phyloP scores from a whole-genome alignment of 2,888 invertebrate genomes.

The Orthonevra nobilis region DNA sequence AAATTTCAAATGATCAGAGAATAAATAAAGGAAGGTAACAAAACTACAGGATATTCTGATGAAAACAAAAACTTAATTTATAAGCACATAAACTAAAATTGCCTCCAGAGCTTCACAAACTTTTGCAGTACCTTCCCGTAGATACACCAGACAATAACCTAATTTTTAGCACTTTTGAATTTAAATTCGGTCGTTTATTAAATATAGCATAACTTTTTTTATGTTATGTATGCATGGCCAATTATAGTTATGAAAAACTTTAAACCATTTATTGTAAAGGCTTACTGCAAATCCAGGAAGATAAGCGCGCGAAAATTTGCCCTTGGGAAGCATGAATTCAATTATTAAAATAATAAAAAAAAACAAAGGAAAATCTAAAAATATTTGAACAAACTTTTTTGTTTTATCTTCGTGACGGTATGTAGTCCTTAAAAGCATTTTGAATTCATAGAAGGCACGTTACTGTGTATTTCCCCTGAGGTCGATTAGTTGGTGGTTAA shows the following conservation, averaged over 20 bases:
- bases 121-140: no score
- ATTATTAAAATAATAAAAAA: constrained; percentile 47
- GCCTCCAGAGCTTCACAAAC: no score
- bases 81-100: no score
- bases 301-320: constrained; percentile 38
- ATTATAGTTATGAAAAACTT: constrained; percentile 37
- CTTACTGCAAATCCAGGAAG: constrained; percentile 36
- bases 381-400: constrained; percentile 51
- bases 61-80: no score
- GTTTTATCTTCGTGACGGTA: constrained; percentile 48
- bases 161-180: no score
- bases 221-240: constrained; percentile 8
- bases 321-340: constrained; percentile 48
- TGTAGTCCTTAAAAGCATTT: constrained; percentile 62
- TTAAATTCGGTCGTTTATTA: no score
- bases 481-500: constrained; percentile 61
- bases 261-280: constrained; percentile 8
- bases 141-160: no score
- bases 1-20: no score
- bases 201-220: no score
- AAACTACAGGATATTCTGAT: no score
- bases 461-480: constrained; percentile 58
- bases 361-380: constrained; percentile 33
- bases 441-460: constrained; percentile 61
- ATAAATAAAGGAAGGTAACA: no score